A percentile compares a stretch with the other conserved stretches of the same genome.
Evolutionary conservation across 64 coral and sea anemone species (phyloP).

Genomic region (Montipora capricornis): DNA sequence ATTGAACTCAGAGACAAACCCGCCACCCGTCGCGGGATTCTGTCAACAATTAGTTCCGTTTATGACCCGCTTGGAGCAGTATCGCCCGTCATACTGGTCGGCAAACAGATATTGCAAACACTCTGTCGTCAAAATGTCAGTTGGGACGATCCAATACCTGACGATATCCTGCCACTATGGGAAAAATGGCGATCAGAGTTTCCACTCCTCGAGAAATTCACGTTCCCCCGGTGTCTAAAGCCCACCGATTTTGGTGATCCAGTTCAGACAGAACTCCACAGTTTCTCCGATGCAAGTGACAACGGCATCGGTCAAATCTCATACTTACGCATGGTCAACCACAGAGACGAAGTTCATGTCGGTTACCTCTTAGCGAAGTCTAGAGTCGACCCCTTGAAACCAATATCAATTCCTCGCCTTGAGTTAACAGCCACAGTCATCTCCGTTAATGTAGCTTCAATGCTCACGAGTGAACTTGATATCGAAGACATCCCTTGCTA

Average conservation of each 20-base stretch:
- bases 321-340: constrained; percentile 27
- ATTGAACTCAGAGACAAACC: constrained; percentile 67
- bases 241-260: constrained; percentile 36
- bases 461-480: constrained; percentile 59
- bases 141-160: constrained; percentile 53
- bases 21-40: constrained; percentile 2
- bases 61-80: constrained; percentile 39
- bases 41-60: constrained; percentile 41
- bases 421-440: constrained; percentile 59
- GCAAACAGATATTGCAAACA: constrained; percentile 53
- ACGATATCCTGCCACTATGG: constrained; percentile 22
- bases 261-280: constrained; percentile 30
- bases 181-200: constrained; percentile 65
- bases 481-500: background rate
- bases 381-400: constrained; percentile 35
- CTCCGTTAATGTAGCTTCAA: constrained; percentile 48
- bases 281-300: constrained; percentile 67
- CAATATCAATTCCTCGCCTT: constrained; percentile 62
- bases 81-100: constrained; percentile 23
- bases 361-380: constrained; percentile 61
- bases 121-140: constrained; percentile 22
- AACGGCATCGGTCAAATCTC: constrained; percentile 68
- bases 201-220: constrained; percentile 33
- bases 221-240: constrained; percentile 32
- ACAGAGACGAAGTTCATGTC: constrained; percentile 53